Evolutionary conservation across 2,888 invertebrate genomes (phyloP).

Genomic region (Crioceris asparagi): DNA sequence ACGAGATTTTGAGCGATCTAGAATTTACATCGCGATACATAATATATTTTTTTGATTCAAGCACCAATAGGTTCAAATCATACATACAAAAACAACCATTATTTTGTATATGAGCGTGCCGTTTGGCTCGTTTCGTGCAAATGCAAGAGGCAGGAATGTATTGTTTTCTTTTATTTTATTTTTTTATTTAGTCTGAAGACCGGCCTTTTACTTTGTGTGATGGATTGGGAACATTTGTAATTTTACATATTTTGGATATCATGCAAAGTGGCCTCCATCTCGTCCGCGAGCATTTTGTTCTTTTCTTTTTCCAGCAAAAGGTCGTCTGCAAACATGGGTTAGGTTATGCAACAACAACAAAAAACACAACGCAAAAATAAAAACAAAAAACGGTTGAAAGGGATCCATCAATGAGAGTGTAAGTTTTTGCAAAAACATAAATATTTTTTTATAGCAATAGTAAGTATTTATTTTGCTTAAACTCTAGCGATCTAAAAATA

Average conservation of each 20-base stretch:
- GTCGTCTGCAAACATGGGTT: slow-evolving; percentile 69
- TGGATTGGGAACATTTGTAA: slow-evolving; percentile 2
- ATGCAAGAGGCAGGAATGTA: slow-evolving; percentile 17
- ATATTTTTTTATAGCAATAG: too few relatives aligned
- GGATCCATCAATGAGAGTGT: neutral
- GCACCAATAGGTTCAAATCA: too few relatives aligned
- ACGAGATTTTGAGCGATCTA: too few relatives aligned
- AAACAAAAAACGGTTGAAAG: slow-evolving; percentile 16
- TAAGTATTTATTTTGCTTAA: too few relatives aligned
- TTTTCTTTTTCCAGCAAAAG: slow-evolving; percentile 89
- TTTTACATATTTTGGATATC: slow-evolving; percentile 97
- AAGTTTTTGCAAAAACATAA: neutral
- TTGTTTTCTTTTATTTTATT: too few relatives aligned
- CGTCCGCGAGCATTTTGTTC: slow-evolving; percentile 93
- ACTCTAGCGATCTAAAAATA: too few relatives aligned
- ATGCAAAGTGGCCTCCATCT: slow-evolving; percentile 97
- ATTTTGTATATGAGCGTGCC: too few relatives aligned
- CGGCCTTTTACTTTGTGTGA: slow-evolving; percentile 11
- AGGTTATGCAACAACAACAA: slow-evolving; percentile 33
- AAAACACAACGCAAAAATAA: slow-evolving; percentile 25
- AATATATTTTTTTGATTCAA: too few relatives aligned
- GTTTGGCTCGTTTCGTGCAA: slow-evolving; percentile 6
- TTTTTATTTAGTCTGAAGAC: slow-evolving; percentile 14
- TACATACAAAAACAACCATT: too few relatives aligned
- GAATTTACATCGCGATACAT: too few relatives aligned